Conservation (phyloP, 2,113 vertebrate species). For the Dipodomys ordii region DNA sequence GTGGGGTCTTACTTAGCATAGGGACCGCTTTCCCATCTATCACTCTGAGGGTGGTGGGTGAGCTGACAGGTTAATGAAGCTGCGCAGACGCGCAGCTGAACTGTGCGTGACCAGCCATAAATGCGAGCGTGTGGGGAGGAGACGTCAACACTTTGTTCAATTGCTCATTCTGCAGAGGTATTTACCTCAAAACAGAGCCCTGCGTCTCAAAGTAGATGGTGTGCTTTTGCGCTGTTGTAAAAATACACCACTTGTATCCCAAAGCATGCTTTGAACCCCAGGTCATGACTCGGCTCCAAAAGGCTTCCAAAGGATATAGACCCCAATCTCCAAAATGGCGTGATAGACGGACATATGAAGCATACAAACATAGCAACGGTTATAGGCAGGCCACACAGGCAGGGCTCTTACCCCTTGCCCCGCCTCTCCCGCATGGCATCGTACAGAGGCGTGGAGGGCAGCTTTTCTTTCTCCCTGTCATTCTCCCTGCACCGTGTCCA, state of each 20-base stretch:
- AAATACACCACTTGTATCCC: background rate
- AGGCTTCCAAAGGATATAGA: background rate
- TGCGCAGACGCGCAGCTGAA: background rate
- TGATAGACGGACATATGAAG: background rate
- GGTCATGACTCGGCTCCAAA: background rate
- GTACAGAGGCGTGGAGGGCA: no score
- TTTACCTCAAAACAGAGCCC: background rate
- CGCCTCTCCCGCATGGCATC: fast-evolving
- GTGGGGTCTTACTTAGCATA: background rate
- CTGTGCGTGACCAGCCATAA: fast-evolving
- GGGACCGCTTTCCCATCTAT: background rate
- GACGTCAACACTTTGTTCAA: fast-evolving
- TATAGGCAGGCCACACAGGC: fast-evolving
- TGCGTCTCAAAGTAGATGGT: background rate
- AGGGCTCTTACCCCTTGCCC: background rate
- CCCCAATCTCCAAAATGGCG: background rate
- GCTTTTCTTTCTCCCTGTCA: no score
- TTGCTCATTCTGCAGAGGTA: background rate
- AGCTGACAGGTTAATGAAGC: constrained; percentile 46
- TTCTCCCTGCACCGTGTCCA: background rate
- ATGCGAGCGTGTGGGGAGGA: fast-evolving
- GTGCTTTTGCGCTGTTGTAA: background rate
- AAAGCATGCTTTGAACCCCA: background rate
- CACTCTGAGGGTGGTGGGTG: background rate
- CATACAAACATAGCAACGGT: background rate